Evolutionary conservation across 2,113 vertebrate genomes (phyloP).

Genomic region (Tympanuchus pallidicinctus): DNA sequence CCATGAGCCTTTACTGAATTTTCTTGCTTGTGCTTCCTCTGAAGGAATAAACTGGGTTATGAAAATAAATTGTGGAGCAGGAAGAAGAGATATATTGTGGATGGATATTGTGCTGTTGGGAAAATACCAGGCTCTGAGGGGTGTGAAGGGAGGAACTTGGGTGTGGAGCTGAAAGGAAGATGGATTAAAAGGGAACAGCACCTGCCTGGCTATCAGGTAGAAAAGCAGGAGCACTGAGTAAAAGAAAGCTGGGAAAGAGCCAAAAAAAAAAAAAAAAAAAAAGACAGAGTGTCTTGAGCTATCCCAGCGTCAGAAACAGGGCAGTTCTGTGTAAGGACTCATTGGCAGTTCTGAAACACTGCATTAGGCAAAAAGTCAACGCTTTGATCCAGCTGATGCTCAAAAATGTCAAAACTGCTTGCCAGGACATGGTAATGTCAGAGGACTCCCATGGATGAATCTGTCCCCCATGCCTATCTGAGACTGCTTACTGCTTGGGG

Average conservation of each 20-base stretch:
- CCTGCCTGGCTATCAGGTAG: neutral
- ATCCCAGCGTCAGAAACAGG: neutral
- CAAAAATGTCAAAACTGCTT: neutral
- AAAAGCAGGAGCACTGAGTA: neutral
- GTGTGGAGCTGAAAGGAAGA: neutral
- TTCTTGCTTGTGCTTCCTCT: neutral
- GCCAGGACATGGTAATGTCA: accelerated
- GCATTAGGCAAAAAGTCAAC: neutral
- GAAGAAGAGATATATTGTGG: neutral
- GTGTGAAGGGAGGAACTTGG: neutral
- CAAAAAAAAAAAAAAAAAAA: neutral
- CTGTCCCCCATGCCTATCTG: neutral
- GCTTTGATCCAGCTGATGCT: neutral
- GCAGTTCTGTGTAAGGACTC: neutral
- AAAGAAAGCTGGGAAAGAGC: neutral
- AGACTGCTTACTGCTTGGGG: neutral
- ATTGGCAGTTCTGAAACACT: neutral
- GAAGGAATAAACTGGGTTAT: neutral
- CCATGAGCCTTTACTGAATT: neutral
- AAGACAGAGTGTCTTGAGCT: neutral
- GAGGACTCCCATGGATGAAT: neutral
- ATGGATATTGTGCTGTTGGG: neutral
- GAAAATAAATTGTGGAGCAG: neutral
- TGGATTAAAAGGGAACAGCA: neutral
- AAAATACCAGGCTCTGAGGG: neutral